Evolutionary conservation across 1,140 invertebrate species (phyloP).

Genomic region (Varroa destructor): DNA sequence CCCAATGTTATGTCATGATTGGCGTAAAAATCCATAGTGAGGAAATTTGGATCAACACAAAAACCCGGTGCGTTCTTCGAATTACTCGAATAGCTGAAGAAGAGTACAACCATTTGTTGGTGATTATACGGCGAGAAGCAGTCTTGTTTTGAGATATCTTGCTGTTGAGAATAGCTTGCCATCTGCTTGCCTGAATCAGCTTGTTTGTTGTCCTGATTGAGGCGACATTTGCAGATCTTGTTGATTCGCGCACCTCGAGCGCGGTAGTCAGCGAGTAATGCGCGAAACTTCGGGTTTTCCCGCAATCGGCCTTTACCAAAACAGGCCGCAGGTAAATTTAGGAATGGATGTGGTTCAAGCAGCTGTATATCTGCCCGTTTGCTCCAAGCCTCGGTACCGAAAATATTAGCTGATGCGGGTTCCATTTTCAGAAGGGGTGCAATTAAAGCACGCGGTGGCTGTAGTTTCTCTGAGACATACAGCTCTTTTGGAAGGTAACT

Average conservation of each 20-base stretch:
- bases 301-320: slow-evolving; percentile 4
- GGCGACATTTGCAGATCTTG: slow-evolving; percentile 32
- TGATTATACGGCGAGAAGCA: slow-evolving; percentile 54
- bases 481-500: slow-evolving; percentile 64
- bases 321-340: slow-evolving; percentile 6
- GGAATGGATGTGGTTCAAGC: slow-evolving; percentile 53
- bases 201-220: background rate
- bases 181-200: background rate
- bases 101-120: slow-evolving; percentile 71
- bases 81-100: slow-evolving; percentile 74
- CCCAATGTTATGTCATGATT: slow-evolving; percentile 85
- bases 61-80: slow-evolving; percentile 67
- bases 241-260: slow-evolving; percentile 62
- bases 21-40: slow-evolving; percentile 88
- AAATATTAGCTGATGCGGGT: slow-evolving; percentile 18
- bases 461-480: slow-evolving; percentile 53
- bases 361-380: slow-evolving; percentile 33
- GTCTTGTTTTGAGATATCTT: slow-evolving; percentile 8
- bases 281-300: slow-evolving; percentile 49
- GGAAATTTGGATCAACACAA: slow-evolving; percentile 73
- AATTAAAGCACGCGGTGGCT: slow-evolving; percentile 32
- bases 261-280: slow-evolving; percentile 65
- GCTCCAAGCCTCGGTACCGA: slow-evolving; percentile 14
- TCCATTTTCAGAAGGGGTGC: slow-evolving; percentile 32
- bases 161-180: background rate